Evolutionary conservation across 2,888 invertebrate species (phyloP), one percentile per base, ranked within the genome.

Genomic region (Merodon equestris): DNA sequence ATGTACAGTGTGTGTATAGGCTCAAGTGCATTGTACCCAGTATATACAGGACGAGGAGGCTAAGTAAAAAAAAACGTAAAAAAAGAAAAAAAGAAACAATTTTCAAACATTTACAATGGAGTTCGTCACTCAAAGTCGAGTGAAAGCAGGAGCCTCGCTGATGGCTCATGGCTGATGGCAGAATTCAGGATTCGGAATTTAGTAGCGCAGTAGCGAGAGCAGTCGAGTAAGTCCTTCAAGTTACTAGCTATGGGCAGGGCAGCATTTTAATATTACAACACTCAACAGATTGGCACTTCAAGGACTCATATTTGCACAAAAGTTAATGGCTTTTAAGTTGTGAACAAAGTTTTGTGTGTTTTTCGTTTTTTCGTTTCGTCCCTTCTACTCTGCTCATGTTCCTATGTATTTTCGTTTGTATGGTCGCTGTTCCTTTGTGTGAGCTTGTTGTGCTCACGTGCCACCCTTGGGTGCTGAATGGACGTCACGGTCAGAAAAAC

Each of bases 221-320:
- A 27, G 27, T 27, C 27, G 2, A 7, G 7, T 4, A 27, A 4
- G 27, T 27, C 27, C n/a, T 27, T 2, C 27, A 27, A 4, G 7
- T 7, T 7, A 2, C 7, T 4, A 27, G 3, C 27, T 27, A 7
- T 27, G 7, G 19, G 34, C 54, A 40, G 40, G 61, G 60, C 60
- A 7, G 56, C 51, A 58, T 67, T 66, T 73, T 73, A 67, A 61
- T 73, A 67, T 73, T 63, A 63, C 77, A 77, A 67, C 77, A 73
- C 63, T 77, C 73, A 77, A 77, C 77, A 77, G 77, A 77, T 77
- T 77, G 77, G 58, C 77, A 63, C 73, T 77, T 73, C 47, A 77
- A 73, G 73, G 77, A 67, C 63, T 67, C 73, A 58, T 77, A 77
- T 77, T 73, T 77, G 57, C 63, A 73, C 73, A 77, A 72, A 66